phyloP scores from a whole-genome alignment of 1,140 invertebrate genomes.

The Panulirus ornatus region DNA sequence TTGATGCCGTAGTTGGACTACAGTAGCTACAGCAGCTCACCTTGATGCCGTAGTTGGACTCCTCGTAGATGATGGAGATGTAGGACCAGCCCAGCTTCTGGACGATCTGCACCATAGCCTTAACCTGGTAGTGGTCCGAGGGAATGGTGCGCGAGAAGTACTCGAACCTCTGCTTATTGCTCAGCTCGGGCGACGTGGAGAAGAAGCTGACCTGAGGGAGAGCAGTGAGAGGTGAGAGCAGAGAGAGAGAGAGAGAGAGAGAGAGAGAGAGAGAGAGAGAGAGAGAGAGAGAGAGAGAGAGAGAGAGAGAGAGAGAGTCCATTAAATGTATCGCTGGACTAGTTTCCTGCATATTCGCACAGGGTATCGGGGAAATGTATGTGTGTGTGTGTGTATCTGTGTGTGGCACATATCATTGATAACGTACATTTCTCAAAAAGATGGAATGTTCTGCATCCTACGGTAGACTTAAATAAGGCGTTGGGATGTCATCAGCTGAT shows the following conservation, averaged over 20 bases:
- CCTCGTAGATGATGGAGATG: conserved; percentile 96
- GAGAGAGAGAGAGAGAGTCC: neutral
- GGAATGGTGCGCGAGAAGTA: conserved; percentile 97
- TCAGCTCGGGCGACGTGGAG: conserved; percentile 95
- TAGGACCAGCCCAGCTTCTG: conserved; percentile 93
- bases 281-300: too few species aligned
- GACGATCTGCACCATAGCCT: conserved; percentile 97
- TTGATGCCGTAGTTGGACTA: conserved; percentile 64
- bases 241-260: neutral
- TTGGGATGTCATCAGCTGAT: too few species aligned
- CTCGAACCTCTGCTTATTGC: conserved; percentile 96
- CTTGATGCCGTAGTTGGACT: conserved; percentile 97
- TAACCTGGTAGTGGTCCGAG: conserved; percentile 95
- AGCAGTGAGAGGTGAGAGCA: neutral
- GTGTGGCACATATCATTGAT: too few species aligned
- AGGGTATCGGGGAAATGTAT: too few species aligned
- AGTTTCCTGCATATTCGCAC: too few species aligned
- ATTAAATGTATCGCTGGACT: too few species aligned
- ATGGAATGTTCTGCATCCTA: too few species aligned
- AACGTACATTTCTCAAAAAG: too few species aligned
- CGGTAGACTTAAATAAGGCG: too few species aligned
- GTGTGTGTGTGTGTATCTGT: neutral
- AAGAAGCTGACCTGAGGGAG: conserved; percentile 93
- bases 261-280: too few species aligned
- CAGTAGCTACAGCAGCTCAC: too few species aligned